phyloP scores from a whole-genome alignment of 2,797 vertebrate species.

The Antennarius maculatus region DNA sequence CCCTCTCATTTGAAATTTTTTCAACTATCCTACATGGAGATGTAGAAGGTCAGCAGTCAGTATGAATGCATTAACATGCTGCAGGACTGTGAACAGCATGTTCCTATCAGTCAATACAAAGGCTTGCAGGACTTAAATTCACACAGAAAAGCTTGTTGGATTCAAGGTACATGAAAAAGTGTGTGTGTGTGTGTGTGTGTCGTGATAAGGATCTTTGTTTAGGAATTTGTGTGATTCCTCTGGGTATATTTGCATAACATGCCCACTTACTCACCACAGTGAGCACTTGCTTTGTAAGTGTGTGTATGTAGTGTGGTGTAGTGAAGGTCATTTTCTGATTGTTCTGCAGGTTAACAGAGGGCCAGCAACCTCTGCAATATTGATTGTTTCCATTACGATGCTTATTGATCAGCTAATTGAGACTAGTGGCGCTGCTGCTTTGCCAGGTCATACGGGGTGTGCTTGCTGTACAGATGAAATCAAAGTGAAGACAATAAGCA shows the following conservation, averaged over 20 bases:
- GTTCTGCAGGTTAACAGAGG: conserved; percentile 28
- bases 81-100: not conserved
- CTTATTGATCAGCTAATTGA: conserved; percentile 22
- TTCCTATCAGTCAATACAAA: not conserved
- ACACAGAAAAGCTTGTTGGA: conserved; percentile 9
- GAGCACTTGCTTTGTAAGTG: not conserved
- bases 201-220: not conserved
- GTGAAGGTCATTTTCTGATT: conserved; percentile 23
- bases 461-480: not conserved
- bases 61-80: not conserved
- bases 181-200: not conserved
- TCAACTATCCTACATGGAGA: too few species aligned
- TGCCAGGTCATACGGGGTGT: not conserved
- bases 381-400: conserved; percentile 22
- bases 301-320: conserved; percentile 1
- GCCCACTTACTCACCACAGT: not conserved
- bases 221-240: too few species aligned
- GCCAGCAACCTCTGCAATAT: conserved; percentile 8
- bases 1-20: too few species aligned
- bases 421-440: not conserved
- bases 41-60: too few species aligned
- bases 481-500: not conserved
- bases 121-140: not conserved
- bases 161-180: not conserved
- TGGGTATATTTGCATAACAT: not conserved